Base-by-base conservation (phyloP, 2,113 vertebrate species). In the Syngnathoides biaculeatus region DNA sequence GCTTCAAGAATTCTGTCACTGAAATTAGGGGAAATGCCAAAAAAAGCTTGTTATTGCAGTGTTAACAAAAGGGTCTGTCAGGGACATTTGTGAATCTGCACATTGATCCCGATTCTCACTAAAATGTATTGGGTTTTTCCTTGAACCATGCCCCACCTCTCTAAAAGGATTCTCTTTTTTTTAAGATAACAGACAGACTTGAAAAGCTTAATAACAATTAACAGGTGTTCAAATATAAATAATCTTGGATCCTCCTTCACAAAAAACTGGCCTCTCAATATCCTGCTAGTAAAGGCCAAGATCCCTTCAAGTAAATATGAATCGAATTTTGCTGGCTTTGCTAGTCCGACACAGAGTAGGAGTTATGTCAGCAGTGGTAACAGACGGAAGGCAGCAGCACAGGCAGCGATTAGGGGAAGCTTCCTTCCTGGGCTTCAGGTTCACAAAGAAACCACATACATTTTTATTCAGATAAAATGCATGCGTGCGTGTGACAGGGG, bases 391-490 rank as follows among this genome's bases (percentile, higher is more conserved):
- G 74, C 64, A 82, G 75, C 72, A 58, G 73, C 22, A 57, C 76
- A 79, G 71, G 71, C 76, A 72, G 71, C 30, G 38, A 75, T 82
- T 79, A 69, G 67, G 72, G 59, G 52, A 74, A 77, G 65, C 67
- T 82, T 87, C 84, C 86, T 81, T 81, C 80, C 84, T 81, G 75
- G 42, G 64, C 73, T 78, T 69, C 74, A 53, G 64, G 67, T 77
- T 66, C 65, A 71, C 71, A 68, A 71, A 82, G 52, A 4, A 20
- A 66, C 79, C 80, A 79, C 47, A 58, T 57, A 72, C 63, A 71
- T 81, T 78, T 42, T 77, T 53, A 69, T 67, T 84, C 63, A 72
- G 73, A 82, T 77, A 72, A 69, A 79, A 57, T 30, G 55, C 9
- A 9, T 52, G 48, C 1, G 48, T 48, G 45, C 3, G 48, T n/a